These are phyloP conservation scores for Ectobius pallidus DNA, from an alignment of 2,888 invertebrate genomes.

Conservation along the genomic window DNA sequence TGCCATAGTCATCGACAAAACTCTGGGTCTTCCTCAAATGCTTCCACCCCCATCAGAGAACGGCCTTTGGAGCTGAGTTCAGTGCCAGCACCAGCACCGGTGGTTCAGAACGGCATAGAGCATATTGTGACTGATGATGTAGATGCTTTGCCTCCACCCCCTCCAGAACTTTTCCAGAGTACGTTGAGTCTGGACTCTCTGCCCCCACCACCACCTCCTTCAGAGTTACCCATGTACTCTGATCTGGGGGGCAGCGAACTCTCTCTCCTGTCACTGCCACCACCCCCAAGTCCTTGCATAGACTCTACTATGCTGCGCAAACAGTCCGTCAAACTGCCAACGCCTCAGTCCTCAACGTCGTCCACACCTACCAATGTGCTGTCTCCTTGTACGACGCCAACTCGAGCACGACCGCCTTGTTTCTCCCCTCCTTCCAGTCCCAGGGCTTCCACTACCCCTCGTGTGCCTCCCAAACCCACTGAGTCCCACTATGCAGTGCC, in stretches of 20 bases:
- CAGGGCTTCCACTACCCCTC: conserved; percentile 43
- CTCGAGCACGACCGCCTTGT: conserved; percentile 50
- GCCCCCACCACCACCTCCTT: conserved; percentile 76
- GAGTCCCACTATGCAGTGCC: conserved; percentile 49
- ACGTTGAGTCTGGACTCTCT: conserved; percentile 80
- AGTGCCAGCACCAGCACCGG: conserved; percentile 31
- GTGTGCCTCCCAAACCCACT: conserved; percentile 43
- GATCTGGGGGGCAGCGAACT: conserved; percentile 74
- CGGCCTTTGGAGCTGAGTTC: conserved; percentile 26
- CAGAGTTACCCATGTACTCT: conserved; percentile 59
- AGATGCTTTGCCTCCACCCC: conserved; percentile 68
- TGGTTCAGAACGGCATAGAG: conserved; percentile 21
- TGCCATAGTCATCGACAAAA: conserved; percentile 39
- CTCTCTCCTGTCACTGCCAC: conserved; percentile 72
- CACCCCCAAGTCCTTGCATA: conserved; percentile 62
- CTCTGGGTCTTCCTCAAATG: conserved; percentile 37
- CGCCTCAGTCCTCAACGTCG: conserved; percentile 29
- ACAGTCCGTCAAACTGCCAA: conserved; percentile 32
- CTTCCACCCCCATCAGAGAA: conserved; percentile 40
- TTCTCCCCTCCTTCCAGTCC: conserved; percentile 51
- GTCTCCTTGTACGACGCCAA: conserved; percentile 52
- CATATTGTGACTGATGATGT: conserved; percentile 40
- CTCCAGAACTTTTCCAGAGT: conserved; percentile 76
- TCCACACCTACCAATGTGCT: conserved; percentile 50
- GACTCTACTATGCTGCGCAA: conserved; percentile 38